These are phyloP conservation scores for Phrynosoma platyrhinos DNA, from an alignment of 2,113 vertebrate genomes.

Conservation along the genomic window DNA sequence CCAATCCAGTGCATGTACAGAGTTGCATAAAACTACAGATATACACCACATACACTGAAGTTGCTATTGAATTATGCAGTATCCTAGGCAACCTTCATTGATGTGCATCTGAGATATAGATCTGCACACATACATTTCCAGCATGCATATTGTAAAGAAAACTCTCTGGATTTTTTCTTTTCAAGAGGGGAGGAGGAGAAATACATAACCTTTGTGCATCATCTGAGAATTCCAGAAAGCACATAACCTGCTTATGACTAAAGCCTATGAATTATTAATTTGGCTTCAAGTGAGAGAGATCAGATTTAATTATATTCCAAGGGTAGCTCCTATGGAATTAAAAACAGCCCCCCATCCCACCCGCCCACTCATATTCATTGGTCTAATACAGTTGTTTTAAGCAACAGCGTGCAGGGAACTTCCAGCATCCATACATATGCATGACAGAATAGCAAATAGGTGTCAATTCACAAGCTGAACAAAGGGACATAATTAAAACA, in stretches of 20 bases:
- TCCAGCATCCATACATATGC: conserved; percentile 13
- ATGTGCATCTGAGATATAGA: background rate
- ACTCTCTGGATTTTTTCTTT: conserved; percentile 30
- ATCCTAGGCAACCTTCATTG: conserved; percentile 56
- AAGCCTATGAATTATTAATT: conserved; percentile 74
- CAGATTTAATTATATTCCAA: conserved; percentile 72
- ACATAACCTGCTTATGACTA: conserved; percentile 67
- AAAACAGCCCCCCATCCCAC: conserved; percentile 30
- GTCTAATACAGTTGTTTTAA: conserved; percentile 60
- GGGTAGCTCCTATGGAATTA: conserved; percentile 66
- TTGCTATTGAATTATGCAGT: conserved; percentile 33
- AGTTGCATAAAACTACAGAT: too few species aligned
- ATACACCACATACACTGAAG: background rate
- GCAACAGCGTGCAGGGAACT: background rate
- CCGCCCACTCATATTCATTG: conserved; percentile 39
- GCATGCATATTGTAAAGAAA: conserved; percentile 29
- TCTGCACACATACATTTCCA: background rate
- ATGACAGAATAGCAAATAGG: conserved; percentile 8
- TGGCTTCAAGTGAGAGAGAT: conserved; percentile 61
- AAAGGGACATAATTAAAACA: conserved; percentile 50
- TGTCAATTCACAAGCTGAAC: background rate
- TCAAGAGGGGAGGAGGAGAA: background rate
- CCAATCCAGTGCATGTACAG: too few species aligned
- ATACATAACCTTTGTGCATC: conserved; percentile 68
- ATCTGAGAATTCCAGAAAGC: conserved; percentile 68